phyloP scores from a whole-genome alignment of 2,888 invertebrate species.

The Phalangium opilio region DNA sequence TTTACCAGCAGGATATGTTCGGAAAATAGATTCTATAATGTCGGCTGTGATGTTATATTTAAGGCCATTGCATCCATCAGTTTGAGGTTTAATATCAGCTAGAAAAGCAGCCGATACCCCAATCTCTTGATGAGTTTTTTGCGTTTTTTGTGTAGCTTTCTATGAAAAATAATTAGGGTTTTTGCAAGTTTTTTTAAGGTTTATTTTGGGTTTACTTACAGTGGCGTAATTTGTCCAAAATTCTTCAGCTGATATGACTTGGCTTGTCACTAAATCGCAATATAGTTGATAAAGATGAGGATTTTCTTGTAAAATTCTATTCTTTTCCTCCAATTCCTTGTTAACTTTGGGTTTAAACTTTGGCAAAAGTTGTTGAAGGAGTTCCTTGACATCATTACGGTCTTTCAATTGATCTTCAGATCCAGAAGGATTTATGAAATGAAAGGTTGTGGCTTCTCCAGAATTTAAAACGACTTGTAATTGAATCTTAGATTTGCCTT shows the following conservation, averaged over 20 bases:
- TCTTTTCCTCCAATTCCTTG: slow-evolving; percentile 76
- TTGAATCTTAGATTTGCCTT: slow-evolving; percentile 93
- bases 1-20: slow-evolving; percentile 80
- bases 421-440: slow-evolving; percentile 80
- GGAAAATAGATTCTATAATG: slow-evolving; percentile 94
- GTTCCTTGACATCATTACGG: slow-evolving; percentile 80
- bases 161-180: not conserved
- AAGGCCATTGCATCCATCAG: slow-evolving; percentile 88
- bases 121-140: slow-evolving; percentile 60
- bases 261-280: slow-evolving; percentile 89
- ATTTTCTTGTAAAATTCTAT: slow-evolving; percentile 73
- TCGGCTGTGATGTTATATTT: slow-evolving; percentile 95
- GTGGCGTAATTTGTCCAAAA: slow-evolving; percentile 87
- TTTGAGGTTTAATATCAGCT: slow-evolving; percentile 90
- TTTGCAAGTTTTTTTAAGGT: not conserved
- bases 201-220: slow-evolving; percentile 1
- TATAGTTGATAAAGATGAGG: slow-evolving; percentile 83
- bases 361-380: slow-evolving; percentile 74
- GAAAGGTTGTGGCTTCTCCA: slow-evolving; percentile 88
- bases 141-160: slow-evolving; percentile 3
- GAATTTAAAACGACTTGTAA: slow-evolving; percentile 89
- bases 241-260: slow-evolving; percentile 89
- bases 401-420: slow-evolving; percentile 68
- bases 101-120: slow-evolving; percentile 55
- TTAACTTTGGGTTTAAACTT: slow-evolving; percentile 85